Conservation (phyloP, 2,797 vertebrate species). For the Muscicapa comitata region DNA sequence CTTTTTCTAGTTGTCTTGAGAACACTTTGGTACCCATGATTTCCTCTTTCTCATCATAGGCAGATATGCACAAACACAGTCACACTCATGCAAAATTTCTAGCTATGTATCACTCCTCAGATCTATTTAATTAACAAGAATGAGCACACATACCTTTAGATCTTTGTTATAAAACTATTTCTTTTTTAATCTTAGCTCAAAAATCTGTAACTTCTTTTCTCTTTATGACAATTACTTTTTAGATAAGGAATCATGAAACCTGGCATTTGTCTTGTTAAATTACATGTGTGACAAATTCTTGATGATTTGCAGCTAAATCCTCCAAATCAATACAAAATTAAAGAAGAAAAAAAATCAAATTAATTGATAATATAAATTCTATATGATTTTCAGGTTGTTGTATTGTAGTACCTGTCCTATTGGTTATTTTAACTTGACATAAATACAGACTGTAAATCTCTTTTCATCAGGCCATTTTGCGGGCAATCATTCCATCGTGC, state of each 20-base stretch:
- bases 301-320: neutral
- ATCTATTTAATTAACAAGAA: neutral
- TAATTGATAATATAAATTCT: neutral
- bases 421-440: neutral
- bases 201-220: neutral
- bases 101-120: neutral
- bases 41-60: neutral
- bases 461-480: neutral
- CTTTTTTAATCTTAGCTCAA: neutral
- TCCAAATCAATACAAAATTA: neutral
- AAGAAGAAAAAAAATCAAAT: neutral
- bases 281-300: neutral
- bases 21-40: neutral
- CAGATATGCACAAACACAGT: neutral
- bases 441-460: neutral
- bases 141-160: neutral
- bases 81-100: neutral
- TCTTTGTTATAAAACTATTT: neutral
- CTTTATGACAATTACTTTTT: neutral
- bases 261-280: neutral
- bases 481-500: neutral
- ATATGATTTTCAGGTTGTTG: neutral
- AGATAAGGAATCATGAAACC: neutral
- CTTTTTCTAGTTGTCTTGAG: neutral
- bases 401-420: neutral